Conservation (phyloP, 1,140 invertebrate species). For the Idris sp. region DNA sequence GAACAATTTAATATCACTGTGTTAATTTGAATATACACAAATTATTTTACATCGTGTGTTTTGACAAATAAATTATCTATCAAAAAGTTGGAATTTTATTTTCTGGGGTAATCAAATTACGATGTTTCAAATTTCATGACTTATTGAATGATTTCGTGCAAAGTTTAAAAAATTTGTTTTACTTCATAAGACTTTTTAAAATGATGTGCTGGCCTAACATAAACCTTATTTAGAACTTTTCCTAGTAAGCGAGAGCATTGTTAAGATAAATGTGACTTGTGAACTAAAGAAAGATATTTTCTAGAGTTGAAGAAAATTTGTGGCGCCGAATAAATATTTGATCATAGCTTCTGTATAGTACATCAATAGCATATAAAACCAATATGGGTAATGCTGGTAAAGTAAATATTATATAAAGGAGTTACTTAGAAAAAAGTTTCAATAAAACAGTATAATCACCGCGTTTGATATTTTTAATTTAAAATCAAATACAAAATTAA, state of each 20-base stretch:
- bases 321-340: constrained; percentile 35
- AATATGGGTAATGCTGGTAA: constrained; percentile 2
- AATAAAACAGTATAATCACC: too few relatives aligned
- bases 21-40: too few relatives aligned
- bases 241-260: constrained; percentile 34
- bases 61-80: too few relatives aligned
- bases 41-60: too few relatives aligned
- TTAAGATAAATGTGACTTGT: constrained; percentile 50
- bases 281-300: constrained; percentile 40
- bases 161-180: constrained; percentile 32
- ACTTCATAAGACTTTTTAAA: constrained; percentile 23
- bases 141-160: constrained; percentile 23
- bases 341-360: constrained; percentile 28
- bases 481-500: too few relatives aligned
- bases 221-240: constrained; percentile 50
- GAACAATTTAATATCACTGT: too few relatives aligned
- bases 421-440: too few relatives aligned
- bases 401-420: too few relatives aligned
- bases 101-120: too few relatives aligned
- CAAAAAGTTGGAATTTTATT: too few relatives aligned
- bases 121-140: too few relatives aligned
- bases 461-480: too few relatives aligned
- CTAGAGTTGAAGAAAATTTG: constrained; percentile 32
- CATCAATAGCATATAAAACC: constrained; percentile 19
- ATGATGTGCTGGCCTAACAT: constrained; percentile 18